phyloP scores from a whole-genome alignment of 2,888 invertebrate genomes.

The Minunthozetes semirufus region DNA sequence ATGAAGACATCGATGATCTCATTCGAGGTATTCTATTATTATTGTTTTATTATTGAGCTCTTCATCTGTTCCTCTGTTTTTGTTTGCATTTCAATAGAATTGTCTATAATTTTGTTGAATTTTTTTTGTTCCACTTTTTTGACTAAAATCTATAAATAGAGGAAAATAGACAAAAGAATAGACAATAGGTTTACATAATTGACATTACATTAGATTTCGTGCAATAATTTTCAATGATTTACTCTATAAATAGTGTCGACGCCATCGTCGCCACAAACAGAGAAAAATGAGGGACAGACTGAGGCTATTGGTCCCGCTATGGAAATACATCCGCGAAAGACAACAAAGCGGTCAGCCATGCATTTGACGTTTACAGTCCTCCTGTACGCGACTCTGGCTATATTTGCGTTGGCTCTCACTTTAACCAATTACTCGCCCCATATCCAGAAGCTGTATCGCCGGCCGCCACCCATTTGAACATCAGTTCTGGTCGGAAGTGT shows the following conservation, averaged over 20 bases:
- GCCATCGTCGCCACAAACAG: background rate
- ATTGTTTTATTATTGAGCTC: too few relatives aligned
- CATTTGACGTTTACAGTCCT: slow-evolving; percentile 33
- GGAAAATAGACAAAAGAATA: background rate
- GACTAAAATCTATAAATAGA: too few relatives aligned
- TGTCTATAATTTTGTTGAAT: background rate
- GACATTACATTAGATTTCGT: too few relatives aligned
- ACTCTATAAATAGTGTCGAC: background rate
- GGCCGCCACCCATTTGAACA: slow-evolving; percentile 35
- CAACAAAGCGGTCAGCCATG: slow-evolving; percentile 24
- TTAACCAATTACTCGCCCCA: slow-evolving; percentile 36
- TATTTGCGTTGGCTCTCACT: slow-evolving; percentile 30
- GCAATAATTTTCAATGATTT: background rate
- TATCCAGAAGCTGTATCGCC: slow-evolving; percentile 35
- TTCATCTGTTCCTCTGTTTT: background rate
- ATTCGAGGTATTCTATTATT: slow-evolving; percentile 22
- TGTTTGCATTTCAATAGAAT: background rate
- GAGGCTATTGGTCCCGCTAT: background rate
- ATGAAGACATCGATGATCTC: slow-evolving; percentile 31
- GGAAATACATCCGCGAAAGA: slow-evolving; percentile 19
- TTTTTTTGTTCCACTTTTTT: background rate
- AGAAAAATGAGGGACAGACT: background rate
- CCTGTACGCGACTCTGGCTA: slow-evolving; percentile 29
- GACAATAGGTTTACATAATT: background rate
- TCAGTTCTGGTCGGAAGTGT: background rate